Evolutionary conservation across 1,140 invertebrate species (phyloP), one percentile per base, ranked within the genome.

Genomic region (Notospermus geniculatus): DNA sequence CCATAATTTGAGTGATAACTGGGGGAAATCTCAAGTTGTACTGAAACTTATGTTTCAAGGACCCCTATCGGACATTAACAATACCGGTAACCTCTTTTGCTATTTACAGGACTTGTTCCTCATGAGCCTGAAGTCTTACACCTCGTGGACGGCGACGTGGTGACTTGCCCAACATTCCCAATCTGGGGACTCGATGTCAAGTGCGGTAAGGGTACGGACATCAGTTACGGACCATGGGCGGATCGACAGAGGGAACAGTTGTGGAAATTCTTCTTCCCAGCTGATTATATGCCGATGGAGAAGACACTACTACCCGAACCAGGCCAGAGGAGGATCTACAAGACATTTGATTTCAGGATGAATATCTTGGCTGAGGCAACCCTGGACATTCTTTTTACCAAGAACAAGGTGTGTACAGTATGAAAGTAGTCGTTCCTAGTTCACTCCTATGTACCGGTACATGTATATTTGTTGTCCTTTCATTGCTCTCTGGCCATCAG

Each of bases 201-300:
- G 79, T 97, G 94, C 84, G 92, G 94, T 1, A 96, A 97, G 84
- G 94, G 90, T 25, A 98, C 96, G 43, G 93, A 98, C 76, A 93
- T 97, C 69, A 95, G 93, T 79, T 98, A 97, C 74, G 96, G 96
- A 1, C 95, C 97, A 2, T 99, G 95, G 95, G 95, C 94, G 5
- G 96, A 98, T 79, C 85, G 95, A 45, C 96, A 98, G 79, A 85
- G 95, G 61, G 95, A 97, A 79, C 88, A 95, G 81, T 81, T 98
- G 19, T 98, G 93, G 79, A 94, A 90, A 82, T 97, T 98, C 78
- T 99, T 99, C 78, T 97, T 92, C 77, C 95, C 96, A 27, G 64
- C 78, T 11, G 72, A 78, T 59, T 82, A 82, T 65, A 75, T 82
- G 55, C 61, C 69, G 1, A 65, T 82, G 60, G 71, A 77, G n/a